phyloP scores from a whole-genome alignment of 2,797 vertebrate genomes.

The Toxotes lorentzi region DNA sequence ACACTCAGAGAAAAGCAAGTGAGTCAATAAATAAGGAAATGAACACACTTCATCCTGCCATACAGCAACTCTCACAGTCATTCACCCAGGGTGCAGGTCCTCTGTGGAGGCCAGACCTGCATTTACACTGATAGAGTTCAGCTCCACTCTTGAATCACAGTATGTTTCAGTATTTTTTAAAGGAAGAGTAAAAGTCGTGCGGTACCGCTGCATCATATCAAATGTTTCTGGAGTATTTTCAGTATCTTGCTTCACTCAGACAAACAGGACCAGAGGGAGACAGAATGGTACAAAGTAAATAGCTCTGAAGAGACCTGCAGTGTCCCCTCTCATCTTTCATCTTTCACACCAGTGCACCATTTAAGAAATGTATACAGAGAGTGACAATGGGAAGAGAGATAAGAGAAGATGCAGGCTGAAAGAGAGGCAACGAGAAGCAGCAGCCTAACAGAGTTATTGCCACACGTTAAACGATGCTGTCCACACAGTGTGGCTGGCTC shows the following conservation, averaged over 20 bases:
- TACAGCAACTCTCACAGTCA: slow-evolving; percentile 74
- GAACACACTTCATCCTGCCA: slow-evolving; percentile 86
- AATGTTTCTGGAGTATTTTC: slow-evolving; percentile 57
- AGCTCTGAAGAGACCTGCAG: slow-evolving; percentile 55
- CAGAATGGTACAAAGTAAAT: slow-evolving; percentile 55
- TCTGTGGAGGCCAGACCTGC: slow-evolving; percentile 63
- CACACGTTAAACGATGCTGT: slow-evolving; percentile 74
- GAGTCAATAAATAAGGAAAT: slow-evolving; percentile 88
- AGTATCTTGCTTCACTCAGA: slow-evolving; percentile 39
- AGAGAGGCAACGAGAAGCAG: slow-evolving; percentile 58
- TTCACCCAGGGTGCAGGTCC: slow-evolving; percentile 66
- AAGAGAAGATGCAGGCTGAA: slow-evolving; percentile 45
- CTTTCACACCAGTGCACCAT: slow-evolving; percentile 58
- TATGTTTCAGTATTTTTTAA: slow-evolving; percentile 37
- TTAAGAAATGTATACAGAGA: slow-evolving; percentile 63
- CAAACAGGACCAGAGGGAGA: slow-evolving; percentile 54
- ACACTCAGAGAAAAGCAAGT: slow-evolving; percentile 93
- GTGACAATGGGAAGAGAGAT: slow-evolving; percentile 56
- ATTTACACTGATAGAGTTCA: slow-evolving; percentile 72
- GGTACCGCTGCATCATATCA: slow-evolving; percentile 49
- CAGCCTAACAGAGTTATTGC: slow-evolving; percentile 71
- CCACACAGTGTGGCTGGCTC: slow-evolving; percentile 55
- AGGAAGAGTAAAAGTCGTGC: slow-evolving; percentile 36
- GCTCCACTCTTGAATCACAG: slow-evolving; percentile 53
- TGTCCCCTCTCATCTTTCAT: slow-evolving; percentile 65